Conservation (phyloP, 2,797 vertebrate species). For the Pitangus sulphuratus region DNA sequence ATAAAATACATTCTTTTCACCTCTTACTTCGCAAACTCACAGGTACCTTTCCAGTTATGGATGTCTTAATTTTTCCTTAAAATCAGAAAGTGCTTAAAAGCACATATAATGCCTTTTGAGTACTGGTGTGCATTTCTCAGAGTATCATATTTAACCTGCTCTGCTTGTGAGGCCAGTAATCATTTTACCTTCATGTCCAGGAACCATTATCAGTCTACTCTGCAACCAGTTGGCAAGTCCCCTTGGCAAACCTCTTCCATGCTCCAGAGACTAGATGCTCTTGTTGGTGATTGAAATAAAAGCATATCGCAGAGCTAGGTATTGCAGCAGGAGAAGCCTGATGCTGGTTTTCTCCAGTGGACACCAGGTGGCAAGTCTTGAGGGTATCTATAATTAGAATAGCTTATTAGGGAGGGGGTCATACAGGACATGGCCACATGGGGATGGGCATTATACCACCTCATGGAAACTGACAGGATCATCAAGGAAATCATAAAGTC, state of each 20-base stretch:
- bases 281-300: neutral
- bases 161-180: neutral
- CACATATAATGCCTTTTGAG: neutral
- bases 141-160: neutral
- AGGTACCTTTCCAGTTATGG: neutral
- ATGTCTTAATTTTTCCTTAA: neutral
- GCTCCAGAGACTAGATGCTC: neutral
- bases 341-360: neutral
- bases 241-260: neutral
- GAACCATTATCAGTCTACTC: neutral
- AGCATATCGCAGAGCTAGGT: neutral
- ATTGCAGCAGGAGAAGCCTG: neutral
- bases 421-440: neutral
- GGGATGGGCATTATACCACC: neutral
- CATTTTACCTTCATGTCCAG: neutral
- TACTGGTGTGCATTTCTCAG: neutral
- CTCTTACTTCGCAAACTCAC: neutral
- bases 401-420: neutral
- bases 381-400: neutral
- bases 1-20: neutral
- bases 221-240: neutral
- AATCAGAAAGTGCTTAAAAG: neutral
- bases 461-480: neutral
- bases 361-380: neutral
- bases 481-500: neutral